Percentiles rank a stretch among this genome's conserved stretches.
phyloP scores from a whole-genome alignment of 2,888 invertebrate genomes.

The Macaria liturata region DNA sequence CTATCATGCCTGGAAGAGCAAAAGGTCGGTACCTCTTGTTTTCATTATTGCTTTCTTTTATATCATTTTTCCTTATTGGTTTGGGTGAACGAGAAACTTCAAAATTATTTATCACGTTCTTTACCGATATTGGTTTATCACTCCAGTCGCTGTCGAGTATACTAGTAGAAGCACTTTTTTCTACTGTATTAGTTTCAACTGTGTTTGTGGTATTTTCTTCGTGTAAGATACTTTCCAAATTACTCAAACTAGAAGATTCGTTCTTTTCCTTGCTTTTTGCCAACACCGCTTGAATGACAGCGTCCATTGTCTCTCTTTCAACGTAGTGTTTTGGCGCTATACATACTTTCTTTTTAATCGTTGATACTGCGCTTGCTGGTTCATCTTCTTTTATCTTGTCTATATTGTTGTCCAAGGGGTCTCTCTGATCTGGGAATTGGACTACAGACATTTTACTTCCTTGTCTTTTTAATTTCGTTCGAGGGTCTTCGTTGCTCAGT shows the following conservation, averaged over 20 bases:
- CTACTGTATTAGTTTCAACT: background rate
- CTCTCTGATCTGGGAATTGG: background rate
- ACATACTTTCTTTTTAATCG: background rate
- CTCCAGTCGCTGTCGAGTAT: slow-evolving; percentile 5
- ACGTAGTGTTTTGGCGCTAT: background rate
- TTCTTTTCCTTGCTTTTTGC: slow-evolving; percentile 31
- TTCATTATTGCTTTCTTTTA: too few species aligned
- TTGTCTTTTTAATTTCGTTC: slow-evolving; percentile 3
- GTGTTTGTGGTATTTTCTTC: slow-evolving; percentile 6
- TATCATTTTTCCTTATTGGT: too few species aligned
- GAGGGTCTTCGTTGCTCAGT: slow-evolving; percentile 3
- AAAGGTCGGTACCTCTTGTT: too few species aligned
- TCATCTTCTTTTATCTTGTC: slow-evolving; percentile 1
- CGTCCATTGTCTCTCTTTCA: slow-evolving; percentile 42
- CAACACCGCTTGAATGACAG: slow-evolving; percentile 41
- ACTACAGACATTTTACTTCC: slow-evolving; percentile 7
- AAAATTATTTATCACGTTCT: slow-evolving; percentile 6
- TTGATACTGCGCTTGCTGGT: slow-evolving; percentile 6
- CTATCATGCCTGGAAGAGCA: too few species aligned
- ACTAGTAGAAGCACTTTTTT: slow-evolving; percentile 15
- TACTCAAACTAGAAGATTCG: slow-evolving; percentile 41
- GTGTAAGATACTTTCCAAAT: slow-evolving; percentile 42
- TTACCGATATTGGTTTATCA: slow-evolving; percentile 6
- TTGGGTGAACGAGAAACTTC: background rate
- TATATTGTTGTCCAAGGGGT: background rate